These are phyloP conservation scores for Xylota sylvarum DNA, from an alignment of 2,888 invertebrate species.

Conservation along the genomic window DNA sequence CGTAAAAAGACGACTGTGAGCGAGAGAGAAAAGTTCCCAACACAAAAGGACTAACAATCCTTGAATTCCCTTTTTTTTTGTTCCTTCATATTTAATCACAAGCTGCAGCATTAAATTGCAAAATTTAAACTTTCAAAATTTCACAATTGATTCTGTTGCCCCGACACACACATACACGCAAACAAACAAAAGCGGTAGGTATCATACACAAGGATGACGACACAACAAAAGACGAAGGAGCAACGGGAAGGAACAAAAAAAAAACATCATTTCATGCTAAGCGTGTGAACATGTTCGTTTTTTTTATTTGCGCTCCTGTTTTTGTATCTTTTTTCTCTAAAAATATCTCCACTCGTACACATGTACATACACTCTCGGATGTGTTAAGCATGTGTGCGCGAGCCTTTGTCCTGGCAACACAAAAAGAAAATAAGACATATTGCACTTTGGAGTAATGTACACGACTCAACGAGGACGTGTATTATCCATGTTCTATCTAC, in stretches of 20 bases:
- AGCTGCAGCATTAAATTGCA: constrained; percentile 52
- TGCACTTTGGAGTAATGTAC: constrained; percentile 62
- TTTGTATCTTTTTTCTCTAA: constrained; percentile 42
- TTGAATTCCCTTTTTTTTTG: constrained; percentile 4
- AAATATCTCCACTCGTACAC: constrained; percentile 38
- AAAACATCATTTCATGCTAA: constrained; percentile 39
- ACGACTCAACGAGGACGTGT: constrained; percentile 49
- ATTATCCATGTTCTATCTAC: constrained; percentile 30
- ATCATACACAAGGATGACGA: neutral
- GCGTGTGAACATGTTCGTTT: constrained; percentile 56
- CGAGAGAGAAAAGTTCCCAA: constrained; percentile 44
- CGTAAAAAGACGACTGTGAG: constrained; percentile 31
- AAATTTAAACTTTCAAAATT: constrained; percentile 61
- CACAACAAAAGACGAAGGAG: constrained; percentile 22
- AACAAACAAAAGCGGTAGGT: constrained; percentile 16
- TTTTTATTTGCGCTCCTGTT: constrained; percentile 21
- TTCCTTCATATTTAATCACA: constrained; percentile 37
- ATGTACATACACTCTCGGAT: too few relatives aligned
- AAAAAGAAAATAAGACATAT: constrained; percentile 50
- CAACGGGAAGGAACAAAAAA: constrained; percentile 22
- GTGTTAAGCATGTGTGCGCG: neutral
- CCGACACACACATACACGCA: neutral
- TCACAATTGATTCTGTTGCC: constrained; percentile 49
- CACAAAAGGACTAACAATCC: neutral
- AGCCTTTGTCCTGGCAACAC: constrained; percentile 57